Percentiles rank a stretch among this genome's conserved stretches.
These are phyloP conservation scores for Drosophila mimica DNA, from an alignment of 2,888 invertebrate genomes.

Conservation along the genomic window DNA sequence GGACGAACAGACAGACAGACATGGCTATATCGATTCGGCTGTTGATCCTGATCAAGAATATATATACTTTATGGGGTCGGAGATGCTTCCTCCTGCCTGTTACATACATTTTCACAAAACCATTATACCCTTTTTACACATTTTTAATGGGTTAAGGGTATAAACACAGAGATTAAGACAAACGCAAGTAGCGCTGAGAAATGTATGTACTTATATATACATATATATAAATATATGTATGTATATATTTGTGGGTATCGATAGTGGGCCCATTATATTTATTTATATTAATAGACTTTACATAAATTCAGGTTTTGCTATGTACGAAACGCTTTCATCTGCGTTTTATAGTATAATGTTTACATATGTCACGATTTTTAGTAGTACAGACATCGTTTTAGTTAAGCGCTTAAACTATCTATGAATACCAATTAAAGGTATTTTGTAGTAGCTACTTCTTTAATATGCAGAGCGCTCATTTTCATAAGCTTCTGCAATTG, in stretches of 20 bases:
- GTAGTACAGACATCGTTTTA: no score
- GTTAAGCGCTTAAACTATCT: no score
- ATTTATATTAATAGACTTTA: constrained; percentile 5
- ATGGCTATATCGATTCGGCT: no score
- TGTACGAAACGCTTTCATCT: neutral
- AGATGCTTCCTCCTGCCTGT: no score
- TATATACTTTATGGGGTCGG: no score
- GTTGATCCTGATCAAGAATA: no score
- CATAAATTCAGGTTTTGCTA: constrained; percentile 3
- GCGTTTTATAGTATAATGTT: no score
- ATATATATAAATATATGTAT: neutral
- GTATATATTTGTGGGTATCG: neutral
- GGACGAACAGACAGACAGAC: no score
- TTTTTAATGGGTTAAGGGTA: no score
- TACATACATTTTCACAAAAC: no score
- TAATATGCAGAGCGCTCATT: neutral
- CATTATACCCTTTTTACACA: no score
- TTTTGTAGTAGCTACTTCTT: neutral
- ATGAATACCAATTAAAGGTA: neutral
- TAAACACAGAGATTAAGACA: constrained; percentile 23
- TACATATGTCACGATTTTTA: no score
- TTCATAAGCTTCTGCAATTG: neutral
- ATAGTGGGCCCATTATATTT: constrained; percentile 2
- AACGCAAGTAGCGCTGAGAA: neutral
- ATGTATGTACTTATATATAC: neutral